A percentile compares a stretch with the other conserved stretches of the same genome.
Evolutionary conservation across 2,797 vertebrate genomes (phyloP).

Genomic region (Microctenopoma stevenorrisi): DNA sequence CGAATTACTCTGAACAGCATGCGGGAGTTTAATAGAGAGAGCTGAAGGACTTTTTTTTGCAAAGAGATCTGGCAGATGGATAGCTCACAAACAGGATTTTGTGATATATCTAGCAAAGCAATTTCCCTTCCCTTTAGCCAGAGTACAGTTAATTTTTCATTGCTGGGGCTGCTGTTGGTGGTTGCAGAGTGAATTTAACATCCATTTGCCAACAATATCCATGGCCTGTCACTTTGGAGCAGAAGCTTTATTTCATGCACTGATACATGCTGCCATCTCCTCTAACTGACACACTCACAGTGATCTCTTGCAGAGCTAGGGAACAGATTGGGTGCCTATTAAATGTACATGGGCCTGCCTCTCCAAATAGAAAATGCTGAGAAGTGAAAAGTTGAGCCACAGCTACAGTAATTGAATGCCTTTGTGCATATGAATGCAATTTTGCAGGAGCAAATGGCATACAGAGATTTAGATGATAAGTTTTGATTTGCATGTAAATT

Average conservation of each 20-base stretch:
- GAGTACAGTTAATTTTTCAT: constrained; percentile 83
- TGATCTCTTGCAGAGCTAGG: constrained; percentile 67
- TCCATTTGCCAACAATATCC: constrained; percentile 82
- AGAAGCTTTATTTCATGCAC: constrained; percentile 84
- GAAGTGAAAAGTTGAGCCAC: constrained; percentile 77
- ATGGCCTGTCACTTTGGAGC: constrained; percentile 80
- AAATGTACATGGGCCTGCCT: constrained; percentile 79
- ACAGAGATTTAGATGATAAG: constrained; percentile 83
- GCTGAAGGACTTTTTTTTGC: constrained; percentile 74
- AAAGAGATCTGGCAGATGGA: constrained; percentile 81
- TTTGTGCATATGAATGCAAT: constrained; percentile 82
- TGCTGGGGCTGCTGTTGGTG: constrained; percentile 70
- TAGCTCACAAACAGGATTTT: constrained; percentile 81
- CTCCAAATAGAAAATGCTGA: constrained; percentile 76
- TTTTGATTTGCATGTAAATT: constrained; percentile 88
- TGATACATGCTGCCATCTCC: constrained; percentile 83
- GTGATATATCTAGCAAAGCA: constrained; percentile 79
- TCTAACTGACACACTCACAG: constrained; percentile 73
- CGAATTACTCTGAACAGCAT: constrained; percentile 73
- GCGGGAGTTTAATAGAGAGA: constrained; percentile 77
- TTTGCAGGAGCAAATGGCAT: constrained; percentile 73
- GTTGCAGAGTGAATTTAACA: constrained; percentile 77
- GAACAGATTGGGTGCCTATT: constrained; percentile 77
- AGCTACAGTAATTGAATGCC: constrained; percentile 80
- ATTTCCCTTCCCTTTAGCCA: constrained; percentile 79